Percentiles rank a stretch among this genome's conserved stretches.
These are phyloP conservation scores for Tiaroga cobitis DNA, from an alignment of 2,797 vertebrate genomes.

Conservation along the genomic window DNA sequence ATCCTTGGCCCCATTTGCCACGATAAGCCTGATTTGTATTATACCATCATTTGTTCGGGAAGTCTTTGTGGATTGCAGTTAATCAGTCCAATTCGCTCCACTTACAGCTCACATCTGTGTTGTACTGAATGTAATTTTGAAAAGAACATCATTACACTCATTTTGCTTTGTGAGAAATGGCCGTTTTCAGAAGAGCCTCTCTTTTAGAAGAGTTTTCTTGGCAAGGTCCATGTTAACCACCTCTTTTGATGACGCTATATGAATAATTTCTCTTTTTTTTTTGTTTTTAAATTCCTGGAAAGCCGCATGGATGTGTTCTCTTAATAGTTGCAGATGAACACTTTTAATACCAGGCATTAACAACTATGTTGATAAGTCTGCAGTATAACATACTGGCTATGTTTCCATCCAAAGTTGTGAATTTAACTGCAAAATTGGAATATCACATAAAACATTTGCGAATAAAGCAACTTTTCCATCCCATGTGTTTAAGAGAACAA, in stretches of 20 bases:
- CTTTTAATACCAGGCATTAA: not conserved
- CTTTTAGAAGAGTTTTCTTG: not conserved
- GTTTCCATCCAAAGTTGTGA: too few species aligned
- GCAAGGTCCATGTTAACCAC: not conserved
- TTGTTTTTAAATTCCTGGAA: not conserved
- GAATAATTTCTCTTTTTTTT: not conserved
- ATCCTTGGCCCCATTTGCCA: conserved; percentile 49
- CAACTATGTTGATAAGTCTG: too few species aligned
- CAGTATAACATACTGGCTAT: too few species aligned
- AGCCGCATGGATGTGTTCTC: not conserved
- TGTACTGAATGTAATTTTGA: not conserved
- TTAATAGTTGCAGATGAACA: not conserved
- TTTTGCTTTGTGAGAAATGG: conserved; percentile 1
- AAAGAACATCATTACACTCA: conserved; percentile 5
- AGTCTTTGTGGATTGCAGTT: conserved; percentile 41
- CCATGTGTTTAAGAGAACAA: not conserved
- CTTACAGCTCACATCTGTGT: conserved; percentile 14
- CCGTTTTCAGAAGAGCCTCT: not conserved
- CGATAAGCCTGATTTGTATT: conserved; percentile 46
- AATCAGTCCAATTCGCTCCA: conserved; percentile 29
- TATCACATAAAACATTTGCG: not conserved
- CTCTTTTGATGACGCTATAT: not conserved
- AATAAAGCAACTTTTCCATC: not conserved
- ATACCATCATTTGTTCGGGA: conserved; percentile 26
- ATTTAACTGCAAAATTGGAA: not conserved